A percentile compares a stretch with the other conserved stretches of the same genome.
These are phyloP conservation scores for Trichonephila clavata DNA, from an alignment of 1,140 invertebrate genomes.

Conservation along the genomic window DNA sequence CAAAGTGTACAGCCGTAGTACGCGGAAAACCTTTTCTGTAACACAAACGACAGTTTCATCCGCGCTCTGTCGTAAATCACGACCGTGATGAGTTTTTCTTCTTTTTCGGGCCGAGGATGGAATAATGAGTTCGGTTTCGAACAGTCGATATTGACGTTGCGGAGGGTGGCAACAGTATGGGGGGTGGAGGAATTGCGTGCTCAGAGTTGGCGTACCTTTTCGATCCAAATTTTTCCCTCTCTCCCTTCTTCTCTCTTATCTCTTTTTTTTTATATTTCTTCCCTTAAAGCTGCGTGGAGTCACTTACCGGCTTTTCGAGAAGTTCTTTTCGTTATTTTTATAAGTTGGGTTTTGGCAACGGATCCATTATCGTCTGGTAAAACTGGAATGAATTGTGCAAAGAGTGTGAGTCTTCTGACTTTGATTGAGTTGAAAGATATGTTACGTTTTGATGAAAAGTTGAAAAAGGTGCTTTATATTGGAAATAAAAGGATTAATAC, in stretches of 20 bases:
- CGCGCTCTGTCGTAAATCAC: constrained; percentile 42
- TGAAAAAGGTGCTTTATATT: background rate
- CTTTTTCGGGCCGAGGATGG: constrained; percentile 12
- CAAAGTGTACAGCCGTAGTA: background rate
- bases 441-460: background rate
- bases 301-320: constrained; percentile 48
- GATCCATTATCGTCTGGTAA: constrained; percentile 47
- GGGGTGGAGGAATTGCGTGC: background rate
- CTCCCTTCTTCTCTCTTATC: background rate
- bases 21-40: background rate
- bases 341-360: background rate
- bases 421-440: background rate
- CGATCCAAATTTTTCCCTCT: background rate
- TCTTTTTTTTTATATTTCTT: background rate
- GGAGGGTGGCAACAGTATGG: background rate
- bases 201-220: background rate
- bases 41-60: constrained; percentile 51
- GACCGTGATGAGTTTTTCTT: constrained; percentile 43
- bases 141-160: constrained; percentile 43
- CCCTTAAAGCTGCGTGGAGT: constrained; percentile 25
- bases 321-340: constrained; percentile 4
- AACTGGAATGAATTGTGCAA: constrained; percentile 39
- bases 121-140: constrained; percentile 49
- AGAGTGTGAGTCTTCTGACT: background rate
- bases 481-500: background rate